A percentile compares a stretch with the other conserved stretches of the same genome.
These are phyloP conservation scores for Clarias fuscus DNA, from an alignment of 2,797 vertebrate species.

Conservation along the genomic window DNA sequence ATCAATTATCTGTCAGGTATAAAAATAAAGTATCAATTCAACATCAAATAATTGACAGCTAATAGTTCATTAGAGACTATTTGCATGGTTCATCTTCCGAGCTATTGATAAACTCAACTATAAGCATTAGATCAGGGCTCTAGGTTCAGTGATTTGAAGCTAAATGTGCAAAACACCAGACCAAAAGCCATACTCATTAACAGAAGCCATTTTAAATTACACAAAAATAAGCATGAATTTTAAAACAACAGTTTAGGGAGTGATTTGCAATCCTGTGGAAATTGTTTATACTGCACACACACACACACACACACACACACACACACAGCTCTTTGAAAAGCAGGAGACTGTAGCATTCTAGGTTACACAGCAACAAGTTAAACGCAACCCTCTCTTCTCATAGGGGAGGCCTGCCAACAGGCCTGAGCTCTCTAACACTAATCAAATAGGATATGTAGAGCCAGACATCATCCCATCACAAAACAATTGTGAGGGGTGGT, in stretches of 20 bases:
- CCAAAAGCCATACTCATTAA: neutral
- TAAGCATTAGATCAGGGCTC: neutral
- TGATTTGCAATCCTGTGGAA: neutral
- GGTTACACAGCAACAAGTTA: constrained; percentile 57
- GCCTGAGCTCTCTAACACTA: constrained; percentile 66
- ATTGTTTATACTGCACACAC: neutral
- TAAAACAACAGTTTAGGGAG: neutral
- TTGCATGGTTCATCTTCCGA: constrained; percentile 7
- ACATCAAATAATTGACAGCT: constrained; percentile 66
- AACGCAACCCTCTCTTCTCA: constrained; percentile 34
- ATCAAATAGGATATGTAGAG: constrained; percentile 73
- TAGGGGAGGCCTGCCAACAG: constrained; percentile 69
- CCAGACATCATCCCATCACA: constrained; percentile 68
- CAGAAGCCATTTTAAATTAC: neutral
- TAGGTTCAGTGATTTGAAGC: neutral
- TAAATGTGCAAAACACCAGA: neutral
- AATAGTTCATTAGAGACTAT: constrained; percentile 49
- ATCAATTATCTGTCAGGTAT: constrained; percentile 67
- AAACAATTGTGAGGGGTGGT: constrained; percentile 67
- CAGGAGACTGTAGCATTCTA: constrained; percentile 26
- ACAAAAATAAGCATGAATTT: neutral
- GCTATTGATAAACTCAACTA: neutral
- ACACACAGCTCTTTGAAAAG: constrained; percentile 10
- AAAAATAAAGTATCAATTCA: constrained; percentile 66
- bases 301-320: neutral